Evolutionary conservation across 2,888 invertebrate genomes (phyloP), one percentile per base, ranked within the genome.

Genomic region (Nephrotoma guestfalica): DNA sequence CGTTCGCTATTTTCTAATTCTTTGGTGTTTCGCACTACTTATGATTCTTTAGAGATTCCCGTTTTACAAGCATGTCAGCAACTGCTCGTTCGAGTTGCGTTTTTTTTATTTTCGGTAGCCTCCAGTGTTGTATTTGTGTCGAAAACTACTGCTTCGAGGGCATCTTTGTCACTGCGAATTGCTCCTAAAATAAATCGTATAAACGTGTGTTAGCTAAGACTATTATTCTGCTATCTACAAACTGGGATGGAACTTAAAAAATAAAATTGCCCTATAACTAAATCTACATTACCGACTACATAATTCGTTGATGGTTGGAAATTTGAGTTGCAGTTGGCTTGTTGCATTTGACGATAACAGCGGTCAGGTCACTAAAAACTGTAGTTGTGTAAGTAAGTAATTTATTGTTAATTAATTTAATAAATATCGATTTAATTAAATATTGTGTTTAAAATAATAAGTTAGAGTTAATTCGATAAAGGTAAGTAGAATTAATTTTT

Each of bases 101-200:
- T 86, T 96, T 94, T 89, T 94, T 94, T 30, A 86, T 93, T 94
- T 88, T 96, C 96, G 0, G 95, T 94, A 15, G 95, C 94, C 89
- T 97, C 97, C 86, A 97, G 90, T 90, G 96, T 95, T 87, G 95
- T 96, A 89, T 97, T 95, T 0, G 96, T 95, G 88, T 97, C 97
- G 89, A 96, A 97, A 42, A 97, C 91, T 42, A 96, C 95, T 0
- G 95, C 96, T 90, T 97, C 97, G 40, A 98, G 92, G 0, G 96
- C 95, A 90, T 98, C 97, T 90, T 98, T 98, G 91, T 98, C 97
- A 1, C 96, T 96, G 13, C 97, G 94, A 85, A 97, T 89, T 96
- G 95, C 90, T 98, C 97, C 91, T 96, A 94, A 86, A 86, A 43
- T 6, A 43, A 57, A 18, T 18, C 18, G 2, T 47, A 11, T 7